These are phyloP conservation scores for Poliocrania exsul DNA, from an alignment of 2,797 vertebrate genomes.

Conservation along the genomic window DNA sequence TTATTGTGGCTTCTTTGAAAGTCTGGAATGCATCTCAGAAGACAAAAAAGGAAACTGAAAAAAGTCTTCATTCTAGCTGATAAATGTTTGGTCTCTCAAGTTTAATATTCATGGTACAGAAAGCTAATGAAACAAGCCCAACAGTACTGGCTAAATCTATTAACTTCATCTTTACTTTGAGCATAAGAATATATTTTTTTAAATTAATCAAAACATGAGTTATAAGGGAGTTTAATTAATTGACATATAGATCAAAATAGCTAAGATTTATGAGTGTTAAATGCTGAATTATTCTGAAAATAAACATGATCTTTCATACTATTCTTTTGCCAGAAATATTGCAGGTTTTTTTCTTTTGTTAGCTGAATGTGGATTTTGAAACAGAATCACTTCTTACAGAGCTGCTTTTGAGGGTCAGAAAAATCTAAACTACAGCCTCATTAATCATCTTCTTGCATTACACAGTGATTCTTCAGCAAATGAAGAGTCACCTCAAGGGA, in stretches of 20 bases:
- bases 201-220: background rate
- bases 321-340: conserved; percentile 21
- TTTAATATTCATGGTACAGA: conserved; percentile 33
- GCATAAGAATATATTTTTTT: background rate
- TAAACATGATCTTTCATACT: conserved; percentile 5
- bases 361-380: conserved; percentile 31
- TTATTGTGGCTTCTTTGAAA: conserved; percentile 68
- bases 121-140: conserved; percentile 41
- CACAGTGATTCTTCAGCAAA: background rate
- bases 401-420: conserved; percentile 5
- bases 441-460: background rate
- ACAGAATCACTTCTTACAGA: conserved; percentile 25
- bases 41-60: conserved; percentile 9
- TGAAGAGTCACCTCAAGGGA: background rate
- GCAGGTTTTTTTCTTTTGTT: background rate
- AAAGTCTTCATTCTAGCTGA: conserved; percentile 54
- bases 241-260: conserved; percentile 41
- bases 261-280: conserved; percentile 9
- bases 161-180: conserved; percentile 53
- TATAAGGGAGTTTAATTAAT: conserved; percentile 51
- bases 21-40: conserved; percentile 61
- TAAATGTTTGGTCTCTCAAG: conserved; percentile 56
- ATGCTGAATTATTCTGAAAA: conserved; percentile 36
- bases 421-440: conserved; percentile 1
- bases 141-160: background rate